Evolutionary conservation across 2,113 vertebrate species (phyloP), one percentile per base, ranked within the genome.

Genomic region (Pteruthius melanotis): DNA sequence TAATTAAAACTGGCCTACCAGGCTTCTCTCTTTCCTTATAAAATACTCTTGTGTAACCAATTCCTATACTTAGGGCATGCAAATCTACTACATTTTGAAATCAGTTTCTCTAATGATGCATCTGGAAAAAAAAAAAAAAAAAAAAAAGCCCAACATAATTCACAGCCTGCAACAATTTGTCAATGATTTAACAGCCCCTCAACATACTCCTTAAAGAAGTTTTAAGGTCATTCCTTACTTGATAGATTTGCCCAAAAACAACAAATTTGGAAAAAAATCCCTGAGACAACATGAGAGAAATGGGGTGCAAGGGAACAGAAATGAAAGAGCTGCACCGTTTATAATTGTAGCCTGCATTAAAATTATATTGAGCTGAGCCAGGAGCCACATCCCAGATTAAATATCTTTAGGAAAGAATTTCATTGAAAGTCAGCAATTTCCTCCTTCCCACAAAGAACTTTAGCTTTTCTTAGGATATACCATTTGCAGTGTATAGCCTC

Each of bases 1-100:
- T 75, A 96, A 90, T 92, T 97, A 95, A 96, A 96, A 77, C 22
- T 68, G 42, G 42, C 56, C 90, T 87, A 89, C 63, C 57, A 82
- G 52, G n/a, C 56, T 66, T 92, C 33, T 94, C 47, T 35, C 44
- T 65, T 63, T 49, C 60, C 28, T 71, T 72, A 83, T 88, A 72
- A 89, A 89, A 66, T 94, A 92, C 90, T 63, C 27, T 56, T 63
- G 33, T 89, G 24, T 60, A 95, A 87, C 72, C 76, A 84, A 11
- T 86, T 93, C 66, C 56, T 96, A n/a, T 86, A 77, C 49, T 83
- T 45, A 14, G 63, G 56, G 65, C 39, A 90, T 68, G 61, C 61
- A 93, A 93, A 95, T 87, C 60, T 89, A 45, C 44, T 71, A 31
- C 26, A 50, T 77, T 91, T 83, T 69, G 30, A 89, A 94, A 94